Evolutionary conservation across 2,113 vertebrate genomes (phyloP), one percentile per base, ranked within the genome.

Genomic region (Brachypodius melanocephalos): DNA sequence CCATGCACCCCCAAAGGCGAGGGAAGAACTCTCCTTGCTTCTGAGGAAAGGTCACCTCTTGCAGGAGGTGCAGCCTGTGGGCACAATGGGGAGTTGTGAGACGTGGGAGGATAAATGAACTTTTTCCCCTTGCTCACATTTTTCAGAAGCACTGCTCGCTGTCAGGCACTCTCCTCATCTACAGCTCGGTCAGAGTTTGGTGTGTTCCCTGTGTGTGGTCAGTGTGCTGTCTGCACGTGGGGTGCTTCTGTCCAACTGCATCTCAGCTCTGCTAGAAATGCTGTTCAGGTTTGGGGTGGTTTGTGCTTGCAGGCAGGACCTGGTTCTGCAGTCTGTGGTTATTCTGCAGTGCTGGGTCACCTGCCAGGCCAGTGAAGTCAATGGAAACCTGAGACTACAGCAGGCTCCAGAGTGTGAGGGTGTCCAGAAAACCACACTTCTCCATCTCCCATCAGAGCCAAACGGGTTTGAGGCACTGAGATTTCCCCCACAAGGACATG

Each of bases 221-320:
- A 18, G 34, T 12, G 52, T 88, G 36, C 65, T 43, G 25, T 45
- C 49, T 75, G 28, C 19, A 36, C n/a, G 1, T 5, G 51, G 29
- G 65, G 10, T 24, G 55, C 9, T n/a, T 49, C 28, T 31, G 4
- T 40, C 46, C 59, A 32, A 14, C 7, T n/a, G 22, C 36, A 59
- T 21, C 38, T 19, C 3, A 13, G 55, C 17, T 59, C 71, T 75
- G 84, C 13, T 45, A 45, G 25, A 62, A 54, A 16, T 17, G 43
- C 43, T 43, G 2, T 40, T 42, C 13, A 20, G 20, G 42, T 17
- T 13, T 18, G 22, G 19, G 24, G 6, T 4, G 12, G 8, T 67
- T 20, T 59, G 57, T 31, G 8, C 11, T 21, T 8, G 8, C 10
- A 29, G 46, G 21, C 12, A 31, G 36, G 28, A 61, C 0, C 1